Evolutionary conservation across 2,888 invertebrate genomes (phyloP), one percentile per base, ranked within the genome.

Genomic region (Anticlea derivata): DNA sequence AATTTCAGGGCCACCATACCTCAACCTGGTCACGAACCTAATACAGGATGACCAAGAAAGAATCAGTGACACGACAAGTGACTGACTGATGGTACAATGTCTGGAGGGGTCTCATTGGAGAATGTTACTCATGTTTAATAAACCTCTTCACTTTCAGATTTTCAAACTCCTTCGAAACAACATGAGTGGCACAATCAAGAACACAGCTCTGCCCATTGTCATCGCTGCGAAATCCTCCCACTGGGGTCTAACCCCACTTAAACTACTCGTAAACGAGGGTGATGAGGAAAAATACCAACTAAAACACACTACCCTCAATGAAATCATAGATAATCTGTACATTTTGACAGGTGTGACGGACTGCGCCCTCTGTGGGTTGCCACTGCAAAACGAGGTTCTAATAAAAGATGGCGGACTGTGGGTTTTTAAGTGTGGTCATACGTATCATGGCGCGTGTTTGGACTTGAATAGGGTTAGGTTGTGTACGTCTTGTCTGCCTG

Each of bases 391-490:
- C 56, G 89, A 90, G 44, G 89, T 93, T 39, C 68, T 94, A 33
- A 84, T 94, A 20, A 86, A 91, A 70, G 92, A 93, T 75, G 93
- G 92, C 64, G 93, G 93, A 7, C 72, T 94, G 1, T 92, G 92
- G 81, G 90, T 92, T 37, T 93, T 93, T 73, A 89, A 89, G 45
- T 94, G 94, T 68, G 93, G 93, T 35, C 93, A 94, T 66, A 90
- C 91, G 45, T 93, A 92, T 71, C 94, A 94, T 41, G 92, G 93
- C 0, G 91, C 92, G 3, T 93, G 93, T 72, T 85, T 93, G 65
- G 86, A 91, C 63, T 83, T 93, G 59, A 92, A 92, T 64, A 91
- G 89, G 75, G 70, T 93, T 34, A 90, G 83, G 59, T 58, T 91
- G 23, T 91, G 91, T 40, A 86, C 90, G 0, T 75, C 83, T 34